Base-by-base conservation (phyloP, 92 coral and sea anemone genomes). In the Scolanthus callimorphus region DNA sequence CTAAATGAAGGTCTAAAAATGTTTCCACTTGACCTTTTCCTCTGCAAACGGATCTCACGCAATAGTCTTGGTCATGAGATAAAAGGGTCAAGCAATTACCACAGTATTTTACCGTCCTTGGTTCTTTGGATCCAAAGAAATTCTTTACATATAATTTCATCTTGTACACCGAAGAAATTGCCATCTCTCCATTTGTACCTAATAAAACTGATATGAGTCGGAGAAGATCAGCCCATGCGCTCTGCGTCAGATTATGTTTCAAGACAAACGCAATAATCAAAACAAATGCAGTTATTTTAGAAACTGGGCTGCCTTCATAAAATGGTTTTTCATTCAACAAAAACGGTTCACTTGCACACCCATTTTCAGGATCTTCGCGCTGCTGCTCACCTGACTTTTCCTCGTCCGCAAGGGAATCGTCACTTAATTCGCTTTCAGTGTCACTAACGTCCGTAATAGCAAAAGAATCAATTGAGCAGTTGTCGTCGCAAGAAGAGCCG, bases 221-320 rank as follows among this genome's bases (percentile, higher is more conserved):
- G 31, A 73, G 71, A 10, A 73, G 62, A 30, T 73, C 80, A 30
- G 80, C 67, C 72, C 72, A 73, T 24, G 80, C 80, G n/a, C 65
- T 44, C 22, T 63, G 63, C 20, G 63, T 60, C 29, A 74, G 66
- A 51, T 53, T 65, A 25, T 65, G 71, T 51, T 54, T 22, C 25
- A 65, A 39, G 10, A 65, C 62, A 12, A 65, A 65, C 21, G 62
- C 51, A n/a, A 62, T 39, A 11, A 73, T 45, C 8, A 73, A 59
- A n/a, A 73, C 67, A 47, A 29, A 73, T 11, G 73, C 57, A 10
- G 57, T n/a, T 27, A 63, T 25, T 55, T 65, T 46, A 11, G 80
- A 73, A 39, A 73, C 46, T 46, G 30, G 57, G 72, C 80, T 63
- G 45, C 81, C 81, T 58, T 74, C 37, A 74, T 65, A 65, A 2